Conservation (phyloP, 2,797 vertebrate species). For the Enteromius radiatus region DNA sequence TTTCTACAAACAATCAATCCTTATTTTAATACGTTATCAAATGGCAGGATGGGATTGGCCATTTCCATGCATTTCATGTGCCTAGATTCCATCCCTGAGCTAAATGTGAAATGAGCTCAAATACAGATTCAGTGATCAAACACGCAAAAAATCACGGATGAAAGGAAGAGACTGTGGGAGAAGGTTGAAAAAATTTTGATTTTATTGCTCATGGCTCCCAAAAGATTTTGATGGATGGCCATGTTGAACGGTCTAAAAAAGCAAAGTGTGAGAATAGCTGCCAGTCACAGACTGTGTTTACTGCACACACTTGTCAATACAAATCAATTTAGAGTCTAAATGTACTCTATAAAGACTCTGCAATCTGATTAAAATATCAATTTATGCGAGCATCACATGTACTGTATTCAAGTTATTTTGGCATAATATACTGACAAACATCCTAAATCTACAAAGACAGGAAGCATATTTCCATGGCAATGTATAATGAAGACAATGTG, state of each 20-base stretch:
- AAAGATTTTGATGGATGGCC: conserved; percentile 6
- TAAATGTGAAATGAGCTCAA: conserved; percentile 6
- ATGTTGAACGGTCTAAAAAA: conserved; percentile 10
- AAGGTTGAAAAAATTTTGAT: conserved; percentile 1
- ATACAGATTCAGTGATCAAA: conserved; percentile 26
- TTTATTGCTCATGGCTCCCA: conserved; percentile 7
- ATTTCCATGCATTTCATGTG: conserved; percentile 9
- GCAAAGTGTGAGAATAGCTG: conserved; percentile 8
- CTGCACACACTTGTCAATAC: conserved; percentile 12
- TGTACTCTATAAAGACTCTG: not conserved
- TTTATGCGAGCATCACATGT: not conserved
- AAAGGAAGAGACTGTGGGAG: not conserved
- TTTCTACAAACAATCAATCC: conserved; percentile 28
- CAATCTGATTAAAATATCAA: not conserved
- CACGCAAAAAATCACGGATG: not conserved
- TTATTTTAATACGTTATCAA: not conserved
- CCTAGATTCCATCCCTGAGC: not conserved
- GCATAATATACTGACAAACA: not conserved
- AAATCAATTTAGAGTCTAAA: conserved; percentile 5
- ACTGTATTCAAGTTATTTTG: conserved; percentile 1
- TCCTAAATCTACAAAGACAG: conserved; percentile 10
- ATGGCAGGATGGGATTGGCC: not conserved
- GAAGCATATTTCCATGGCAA: not conserved
- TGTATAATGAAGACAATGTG: not conserved
- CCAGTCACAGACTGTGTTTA: conserved; percentile 10